phyloP scores from a whole-genome alignment of 2,797 vertebrate species.

The Siniperca scherzeri region DNA sequence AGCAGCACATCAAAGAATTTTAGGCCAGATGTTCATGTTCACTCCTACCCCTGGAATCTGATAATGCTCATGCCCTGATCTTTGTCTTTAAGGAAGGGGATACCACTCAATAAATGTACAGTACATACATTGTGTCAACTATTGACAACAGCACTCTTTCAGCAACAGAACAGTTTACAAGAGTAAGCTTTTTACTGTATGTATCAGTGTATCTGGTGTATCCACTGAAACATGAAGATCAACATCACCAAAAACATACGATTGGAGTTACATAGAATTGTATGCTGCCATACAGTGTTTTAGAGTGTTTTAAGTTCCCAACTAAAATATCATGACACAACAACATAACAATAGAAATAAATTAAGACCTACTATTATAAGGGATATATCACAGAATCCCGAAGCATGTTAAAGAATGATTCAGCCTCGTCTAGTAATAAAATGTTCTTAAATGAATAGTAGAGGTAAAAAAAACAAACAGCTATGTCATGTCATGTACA shows the following conservation, averaged over 20 bases:
- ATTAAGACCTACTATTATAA: slow-evolving; percentile 46
- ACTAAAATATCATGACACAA: slow-evolving; percentile 44
- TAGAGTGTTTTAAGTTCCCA: slow-evolving; percentile 31
- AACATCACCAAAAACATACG: slow-evolving; percentile 29
- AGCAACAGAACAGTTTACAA: slow-evolving; percentile 3
- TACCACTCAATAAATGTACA: slow-evolving; percentile 19
- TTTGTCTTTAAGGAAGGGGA: slow-evolving; percentile 7
- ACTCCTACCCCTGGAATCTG: neutral
- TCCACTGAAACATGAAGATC: slow-evolving; percentile 20
- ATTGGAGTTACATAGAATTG: slow-evolving; percentile 20
- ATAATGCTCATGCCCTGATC: neutral
- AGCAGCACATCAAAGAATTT: slow-evolving; percentile 6
- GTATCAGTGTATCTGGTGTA: neutral
- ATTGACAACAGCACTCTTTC: slow-evolving; percentile 10
- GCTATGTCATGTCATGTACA: slow-evolving; percentile 46
- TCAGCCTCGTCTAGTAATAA: slow-evolving; percentile 27
- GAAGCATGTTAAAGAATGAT: slow-evolving; percentile 32
- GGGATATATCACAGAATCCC: slow-evolving; percentile 6
- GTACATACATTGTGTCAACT: slow-evolving; percentile 13
- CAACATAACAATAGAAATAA: slow-evolving; percentile 58
- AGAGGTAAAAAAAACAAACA: slow-evolving; percentile 37
- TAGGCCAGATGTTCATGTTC: neutral
- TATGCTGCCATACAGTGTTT: slow-evolving; percentile 2
- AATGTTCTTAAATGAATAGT: slow-evolving; percentile 38
- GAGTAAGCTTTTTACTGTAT: neutral